Evolutionary conservation across 2,113 vertebrate species (phyloP), one percentile per base, ranked within the genome.

Genomic region (Megaceryle torquata): DNA sequence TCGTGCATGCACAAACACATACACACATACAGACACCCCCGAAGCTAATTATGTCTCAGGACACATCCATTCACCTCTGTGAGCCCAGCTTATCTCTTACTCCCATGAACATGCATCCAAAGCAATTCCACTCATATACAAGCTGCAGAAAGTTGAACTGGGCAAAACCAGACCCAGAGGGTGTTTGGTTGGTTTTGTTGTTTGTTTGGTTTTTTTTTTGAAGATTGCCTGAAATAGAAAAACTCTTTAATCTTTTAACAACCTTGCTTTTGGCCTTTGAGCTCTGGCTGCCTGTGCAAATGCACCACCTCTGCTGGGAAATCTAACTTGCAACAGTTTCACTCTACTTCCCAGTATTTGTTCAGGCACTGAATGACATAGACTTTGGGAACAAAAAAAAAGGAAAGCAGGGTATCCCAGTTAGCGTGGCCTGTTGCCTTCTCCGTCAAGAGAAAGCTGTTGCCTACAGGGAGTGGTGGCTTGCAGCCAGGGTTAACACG

Each of bases 221-320:
- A 86, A 82, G 86, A 82, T 7, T 69, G 39, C 69, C 72, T 89
- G 91, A 78, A 94, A 72, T 37, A 59, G 63, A 88, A 74, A 86
- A 68, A 63, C 33, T 84, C 65, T 84, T 88, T 79, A 91, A 89
- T 89, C 88, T 88, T 96, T 76, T 82, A 94, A 78, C 61, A 86
- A 53, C 46, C 8, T 50, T 78, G 48, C 31, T 94, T 88, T 85
- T 87, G 80, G 65, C 74, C 74, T 94, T 92, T 72, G 83, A 93
- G 82, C n/a, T 13, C 53, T 35, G 35, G 39, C 37, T 75, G 53
- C 41, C 80, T 84, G 76, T 78, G 44, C 69, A 84, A 88, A 84
- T 68, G 69, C 65, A 76, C 41, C 22, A 25, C 16, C 12, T 92
- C 88, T 75, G 64, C 64, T 87, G 91, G 83, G 81, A 96, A 93